phyloP scores from a whole-genome alignment of 2,888 invertebrate species.

The Epiperipatus broadwayi region DNA sequence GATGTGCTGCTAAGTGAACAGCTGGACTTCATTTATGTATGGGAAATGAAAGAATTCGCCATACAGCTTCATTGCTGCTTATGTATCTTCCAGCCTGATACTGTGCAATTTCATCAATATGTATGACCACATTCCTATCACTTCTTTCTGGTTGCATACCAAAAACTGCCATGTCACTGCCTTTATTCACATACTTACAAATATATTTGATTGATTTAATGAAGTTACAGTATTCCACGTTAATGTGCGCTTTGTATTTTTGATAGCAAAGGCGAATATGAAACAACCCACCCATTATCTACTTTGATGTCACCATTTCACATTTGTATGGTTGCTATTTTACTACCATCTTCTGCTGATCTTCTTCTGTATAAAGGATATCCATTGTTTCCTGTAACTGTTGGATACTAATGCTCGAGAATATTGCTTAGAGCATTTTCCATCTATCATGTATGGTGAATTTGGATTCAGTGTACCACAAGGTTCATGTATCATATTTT shows the following conservation, averaged over 20 bases:
- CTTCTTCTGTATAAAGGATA: conserved; percentile 25
- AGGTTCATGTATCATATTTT: conserved; percentile 23
- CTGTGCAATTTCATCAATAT: conserved; percentile 22
- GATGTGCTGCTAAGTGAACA: no score
- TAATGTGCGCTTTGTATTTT: conserved; percentile 25
- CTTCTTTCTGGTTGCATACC: conserved; percentile 7
- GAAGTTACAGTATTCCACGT: conserved; percentile 24
- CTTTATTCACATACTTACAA: conserved; percentile 30
- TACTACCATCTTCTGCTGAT: no score
- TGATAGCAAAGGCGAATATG: conserved; percentile 12
- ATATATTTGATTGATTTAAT: conserved; percentile 18
- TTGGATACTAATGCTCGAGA: no score
- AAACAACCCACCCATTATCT: conserved; percentile 16
- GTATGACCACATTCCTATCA: neutral
- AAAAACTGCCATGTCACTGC: conserved; percentile 25
- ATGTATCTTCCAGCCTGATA: conserved; percentile 23
- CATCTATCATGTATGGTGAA: conserved; percentile 17
- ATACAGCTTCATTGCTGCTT: conserved; percentile 25
- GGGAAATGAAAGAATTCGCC: conserved; percentile 22
- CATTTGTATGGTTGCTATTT: no score
- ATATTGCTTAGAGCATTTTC: conserved; percentile 15
- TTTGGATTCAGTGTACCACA: conserved; percentile 16
- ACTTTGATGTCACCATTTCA: conserved; percentile 1
- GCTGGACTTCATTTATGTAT: conserved; percentile 22
- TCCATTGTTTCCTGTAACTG: conserved; percentile 23